Base-by-base conservation (phyloP, 2,888 invertebrate species). In the Heliconius charithonia region DNA sequence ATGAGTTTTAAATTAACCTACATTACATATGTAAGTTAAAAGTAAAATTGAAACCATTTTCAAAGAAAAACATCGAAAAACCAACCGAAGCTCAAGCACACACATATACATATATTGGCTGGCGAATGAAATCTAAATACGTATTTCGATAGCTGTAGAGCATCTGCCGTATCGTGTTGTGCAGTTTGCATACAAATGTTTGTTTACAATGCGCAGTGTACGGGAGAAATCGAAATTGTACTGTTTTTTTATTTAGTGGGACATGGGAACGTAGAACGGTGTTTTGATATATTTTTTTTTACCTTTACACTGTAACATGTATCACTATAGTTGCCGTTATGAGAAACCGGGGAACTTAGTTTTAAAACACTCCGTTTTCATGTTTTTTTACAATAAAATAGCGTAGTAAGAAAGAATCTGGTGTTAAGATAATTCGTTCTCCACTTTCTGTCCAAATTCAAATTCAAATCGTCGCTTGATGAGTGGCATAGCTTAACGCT, bases 161-260 rank as follows among this genome's bases (percentile, higher is more conserved):
- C 71, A 71, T 71, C 71, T 71, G 71, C 56, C 56, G 56, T 71
- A 71, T 56, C 71, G 56, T 51, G 70, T 71, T 56, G 51, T 71
- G 22, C 71, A 71, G 71, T 71, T 71, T 71, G 71, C 71, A 71
- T 71, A 56, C 71, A 71, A 71, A 71, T 71, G 71, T 51, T 71
- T 71, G 56, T 71, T 71, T 71, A 71, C 56, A 22, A 32, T 71
- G 12, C 29, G 32, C 29, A 13, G 32, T 51, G 56, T 56, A 56
- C n/a, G 71, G 22, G 45, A 71, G 71, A 56, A n/a, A 71, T 56
- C 29, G 56, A 71, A 71, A 41, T 56, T n/a, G 56, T 56, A 29
- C 27, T 45, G 51, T 10, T 70, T 56, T 71, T 51, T 71, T 51
- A 19, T 51, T 51, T 51, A 51, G 19, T 51, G 51, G 19, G 2